These are phyloP conservation scores for Glossophaga mutica DNA, from an alignment of 2,797 vertebrate species.

Conservation along the genomic window DNA sequence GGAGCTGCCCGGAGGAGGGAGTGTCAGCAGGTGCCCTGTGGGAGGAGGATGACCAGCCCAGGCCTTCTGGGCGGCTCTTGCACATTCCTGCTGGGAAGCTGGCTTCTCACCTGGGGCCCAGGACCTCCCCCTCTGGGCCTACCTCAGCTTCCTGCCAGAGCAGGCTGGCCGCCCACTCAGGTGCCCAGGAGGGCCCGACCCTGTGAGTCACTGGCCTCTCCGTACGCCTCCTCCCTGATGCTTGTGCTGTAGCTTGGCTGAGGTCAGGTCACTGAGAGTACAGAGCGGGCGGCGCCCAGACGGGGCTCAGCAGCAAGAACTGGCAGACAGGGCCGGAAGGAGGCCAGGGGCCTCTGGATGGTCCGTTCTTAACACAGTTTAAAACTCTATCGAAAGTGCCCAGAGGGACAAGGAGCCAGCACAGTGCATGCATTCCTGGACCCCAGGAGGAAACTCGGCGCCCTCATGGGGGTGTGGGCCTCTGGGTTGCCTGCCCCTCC, in stretches of 20 bases:
- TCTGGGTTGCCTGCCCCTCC: neutral
- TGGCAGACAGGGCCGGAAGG: rapidly evolving
- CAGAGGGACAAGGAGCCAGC: neutral
- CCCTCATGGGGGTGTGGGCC: rapidly evolving
- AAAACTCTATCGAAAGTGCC: neutral
- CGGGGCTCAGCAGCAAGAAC: neutral
- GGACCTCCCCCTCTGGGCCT: neutral
- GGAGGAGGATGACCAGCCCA: neutral
- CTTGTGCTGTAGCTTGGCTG: neutral
- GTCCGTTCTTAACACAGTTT: neutral
- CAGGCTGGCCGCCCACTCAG: neutral
- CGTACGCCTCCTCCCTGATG: rapidly evolving
- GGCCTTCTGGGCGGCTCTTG: neutral
- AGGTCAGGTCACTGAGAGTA: neutral
- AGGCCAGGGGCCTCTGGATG: neutral
- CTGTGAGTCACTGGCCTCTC: neutral
- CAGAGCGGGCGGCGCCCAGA: neutral
- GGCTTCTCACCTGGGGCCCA: neutral
- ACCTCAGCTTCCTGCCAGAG: neutral
- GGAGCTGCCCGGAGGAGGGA: neutral
- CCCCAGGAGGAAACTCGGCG: neutral
- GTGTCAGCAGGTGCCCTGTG: neutral
- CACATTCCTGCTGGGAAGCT: neutral
- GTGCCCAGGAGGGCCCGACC: neutral
- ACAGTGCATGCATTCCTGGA: neutral